Percentiles rank a stretch among this genome's conserved stretches.
Conservation (phyloP, 1,140 invertebrate genomes). For the Geopemphigus sp. region DNA sequence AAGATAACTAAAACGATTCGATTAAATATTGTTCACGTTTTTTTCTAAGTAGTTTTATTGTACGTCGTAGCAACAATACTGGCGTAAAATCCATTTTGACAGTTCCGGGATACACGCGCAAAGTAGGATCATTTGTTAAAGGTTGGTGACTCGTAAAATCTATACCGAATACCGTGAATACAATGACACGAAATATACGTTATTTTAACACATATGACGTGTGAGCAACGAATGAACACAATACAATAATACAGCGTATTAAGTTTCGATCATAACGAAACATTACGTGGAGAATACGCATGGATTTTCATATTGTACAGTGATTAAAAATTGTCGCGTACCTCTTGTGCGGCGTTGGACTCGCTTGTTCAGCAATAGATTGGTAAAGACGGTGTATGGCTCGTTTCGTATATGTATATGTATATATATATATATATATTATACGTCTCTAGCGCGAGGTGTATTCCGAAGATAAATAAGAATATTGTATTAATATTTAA, state of each 20-base stretch:
- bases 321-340: constrained; percentile 17
- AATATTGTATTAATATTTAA: too few species aligned
- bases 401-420: neutral
- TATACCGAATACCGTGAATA: neutral
- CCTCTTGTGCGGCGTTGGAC: neutral
- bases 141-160: constrained; percentile 35
- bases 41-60: neutral
- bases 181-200: constrained; percentile 7
- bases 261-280: too few species aligned
- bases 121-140: constrained; percentile 29
- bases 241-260: too few species aligned
- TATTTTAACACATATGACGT: neutral
- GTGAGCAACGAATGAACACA: neutral
- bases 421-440: too few species aligned
- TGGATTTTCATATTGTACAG: neutral
- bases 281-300: neutral
- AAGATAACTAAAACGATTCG: neutral
- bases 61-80: constrained; percentile 19
- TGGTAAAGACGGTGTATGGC: neutral
- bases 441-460: neutral
- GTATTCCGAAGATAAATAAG: too few species aligned
- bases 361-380: neutral
- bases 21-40: neutral
- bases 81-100: constrained; percentile 25
- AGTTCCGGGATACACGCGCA: neutral